A percentile compares a stretch with the other conserved stretches of the same genome.
Evolutionary conservation across 2,113 vertebrate genomes (phyloP).

Genomic region (Lontra canadensis): DNA sequence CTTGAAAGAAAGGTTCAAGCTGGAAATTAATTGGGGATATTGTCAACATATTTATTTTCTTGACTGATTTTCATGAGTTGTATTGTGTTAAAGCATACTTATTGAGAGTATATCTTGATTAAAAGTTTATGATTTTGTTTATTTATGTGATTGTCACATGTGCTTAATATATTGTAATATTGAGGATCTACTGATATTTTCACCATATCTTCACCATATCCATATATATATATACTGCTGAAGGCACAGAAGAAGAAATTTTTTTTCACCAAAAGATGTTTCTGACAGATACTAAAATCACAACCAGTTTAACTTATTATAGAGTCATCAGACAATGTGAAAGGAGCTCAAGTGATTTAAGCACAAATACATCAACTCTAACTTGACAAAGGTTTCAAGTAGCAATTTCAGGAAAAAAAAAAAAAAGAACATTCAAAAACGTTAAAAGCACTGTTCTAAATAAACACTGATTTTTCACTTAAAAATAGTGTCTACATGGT

Average conservation of each 20-base stretch:
- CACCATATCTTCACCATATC: background rate
- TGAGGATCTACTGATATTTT: background rate
- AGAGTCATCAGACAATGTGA: background rate
- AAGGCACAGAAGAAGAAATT: too few species aligned
- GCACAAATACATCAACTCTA: slow-evolving; percentile 21
- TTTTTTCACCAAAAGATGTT: background rate
- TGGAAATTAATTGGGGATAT: background rate
- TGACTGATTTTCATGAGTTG: background rate
- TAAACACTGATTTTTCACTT: background rate
- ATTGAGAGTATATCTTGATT: background rate
- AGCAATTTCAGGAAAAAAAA: background rate
- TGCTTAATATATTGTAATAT: background rate
- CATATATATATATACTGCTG: too few species aligned
- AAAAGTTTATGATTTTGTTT: background rate
- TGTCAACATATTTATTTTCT: background rate
- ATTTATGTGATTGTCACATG: background rate
- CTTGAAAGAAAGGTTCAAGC: slow-evolving; percentile 45
- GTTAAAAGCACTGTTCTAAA: background rate
- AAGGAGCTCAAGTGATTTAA: background rate
- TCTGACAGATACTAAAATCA: slow-evolving; percentile 32
- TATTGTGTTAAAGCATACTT: background rate
- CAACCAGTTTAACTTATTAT: slow-evolving; percentile 33
- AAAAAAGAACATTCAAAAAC: background rate
- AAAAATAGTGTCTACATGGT: background rate
- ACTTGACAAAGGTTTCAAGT: background rate